Evolutionary conservation across 2,113 vertebrate genomes (phyloP).

Genomic region (Microcebus ravelobensis): DNA sequence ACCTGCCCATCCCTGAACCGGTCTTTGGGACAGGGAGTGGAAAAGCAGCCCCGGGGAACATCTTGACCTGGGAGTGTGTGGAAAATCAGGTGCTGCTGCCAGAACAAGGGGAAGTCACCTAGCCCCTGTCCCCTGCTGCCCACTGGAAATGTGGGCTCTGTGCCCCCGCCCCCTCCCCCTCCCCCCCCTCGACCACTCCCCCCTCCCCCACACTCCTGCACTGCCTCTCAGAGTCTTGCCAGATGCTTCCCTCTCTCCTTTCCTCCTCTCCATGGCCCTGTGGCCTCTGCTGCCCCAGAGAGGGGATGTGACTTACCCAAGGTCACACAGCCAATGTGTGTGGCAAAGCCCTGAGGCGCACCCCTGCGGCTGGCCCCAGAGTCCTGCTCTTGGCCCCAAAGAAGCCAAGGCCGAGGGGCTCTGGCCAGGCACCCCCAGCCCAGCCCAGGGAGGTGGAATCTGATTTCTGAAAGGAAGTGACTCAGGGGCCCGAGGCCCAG

Average conservation of each 20-base stretch:
- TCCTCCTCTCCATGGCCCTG: neutral
- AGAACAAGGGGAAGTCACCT: neutral
- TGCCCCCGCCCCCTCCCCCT: neutral
- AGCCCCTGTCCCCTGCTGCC: neutral
- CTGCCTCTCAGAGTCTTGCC: neutral
- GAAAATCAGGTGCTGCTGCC: neutral
- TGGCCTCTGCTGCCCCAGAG: neutral
- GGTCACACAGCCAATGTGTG: neutral
- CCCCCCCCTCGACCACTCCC: neutral
- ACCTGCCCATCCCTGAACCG: neutral
- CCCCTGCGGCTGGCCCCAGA: neutral
- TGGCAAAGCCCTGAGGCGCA: neutral
- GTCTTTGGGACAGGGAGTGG: neutral
- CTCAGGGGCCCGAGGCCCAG: neutral
- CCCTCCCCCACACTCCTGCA: neutral
- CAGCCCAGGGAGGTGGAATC: neutral
- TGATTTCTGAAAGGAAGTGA: neutral
- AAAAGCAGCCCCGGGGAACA: neutral
- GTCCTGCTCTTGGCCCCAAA: neutral
- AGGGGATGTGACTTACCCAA: neutral
- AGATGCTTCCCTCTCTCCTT: neutral
- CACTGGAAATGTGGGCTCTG: neutral
- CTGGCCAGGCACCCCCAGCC: neutral
- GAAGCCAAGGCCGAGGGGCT: neutral
- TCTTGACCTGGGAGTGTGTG: neutral